Evolutionary conservation across 2,888 invertebrate species (phyloP).

Genomic region (Tenthredo notha): DNA sequence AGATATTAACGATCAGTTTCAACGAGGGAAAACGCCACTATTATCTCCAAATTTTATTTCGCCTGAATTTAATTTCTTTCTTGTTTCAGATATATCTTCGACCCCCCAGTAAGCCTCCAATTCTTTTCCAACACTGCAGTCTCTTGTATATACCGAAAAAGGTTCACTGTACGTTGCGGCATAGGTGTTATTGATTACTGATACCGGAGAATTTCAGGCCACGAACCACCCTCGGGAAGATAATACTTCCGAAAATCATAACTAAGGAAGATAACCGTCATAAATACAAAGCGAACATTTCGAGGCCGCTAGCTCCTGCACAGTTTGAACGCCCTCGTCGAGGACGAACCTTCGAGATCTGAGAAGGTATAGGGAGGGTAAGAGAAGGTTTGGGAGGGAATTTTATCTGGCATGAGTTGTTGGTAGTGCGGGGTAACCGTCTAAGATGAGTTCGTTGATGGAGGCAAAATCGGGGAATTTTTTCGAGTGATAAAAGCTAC

Average conservation of each 20-base stretch:
- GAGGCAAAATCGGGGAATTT: constrained; percentile 46
- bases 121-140: neutral
- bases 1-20: neutral
- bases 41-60: neutral
- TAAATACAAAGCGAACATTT: constrained; percentile 55
- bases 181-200: constrained; percentile 46
- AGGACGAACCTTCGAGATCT: constrained; percentile 18
- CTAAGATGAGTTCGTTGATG: constrained; percentile 58
- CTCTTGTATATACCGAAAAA: neutral
- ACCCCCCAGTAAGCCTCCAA: neutral
- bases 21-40: too few species aligned
- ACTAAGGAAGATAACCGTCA: constrained; percentile 54
- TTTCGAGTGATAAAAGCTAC: constrained; percentile 63
- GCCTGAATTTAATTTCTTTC: neutral
- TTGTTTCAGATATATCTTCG: neutral
- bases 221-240: constrained; percentile 43
- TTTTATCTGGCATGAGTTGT: constrained; percentile 56
- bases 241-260: constrained; percentile 56
- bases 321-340: constrained; percentile 27
- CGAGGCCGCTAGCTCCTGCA: constrained; percentile 12
- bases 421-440: constrained; percentile 46
- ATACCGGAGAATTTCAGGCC: constrained; percentile 41
- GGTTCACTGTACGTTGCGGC: neutral
- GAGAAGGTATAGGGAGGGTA: neutral
- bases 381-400: constrained; percentile 32